These are phyloP conservation scores for Spheniscus mendiculus DNA, from an alignment of 2,113 vertebrate genomes.

Conservation along the genomic window DNA sequence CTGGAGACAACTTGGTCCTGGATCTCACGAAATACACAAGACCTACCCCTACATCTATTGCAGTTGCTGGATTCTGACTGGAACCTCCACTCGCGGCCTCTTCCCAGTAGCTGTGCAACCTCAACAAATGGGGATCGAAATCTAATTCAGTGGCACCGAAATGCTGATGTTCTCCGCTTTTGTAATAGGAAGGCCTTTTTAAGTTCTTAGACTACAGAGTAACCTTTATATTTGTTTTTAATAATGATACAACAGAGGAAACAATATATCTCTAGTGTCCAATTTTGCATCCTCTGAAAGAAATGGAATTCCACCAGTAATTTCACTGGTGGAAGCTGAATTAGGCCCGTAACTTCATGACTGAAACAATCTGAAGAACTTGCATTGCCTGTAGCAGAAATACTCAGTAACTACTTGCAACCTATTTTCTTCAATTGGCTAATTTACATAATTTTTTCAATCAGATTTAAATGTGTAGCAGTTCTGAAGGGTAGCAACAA, in stretches of 20 bases:
- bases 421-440: not conserved
- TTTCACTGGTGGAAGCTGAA: not conserved
- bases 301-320: not conserved
- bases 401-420: not conserved
- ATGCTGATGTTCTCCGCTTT: not conserved
- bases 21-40: not conserved
- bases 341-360: not conserved
- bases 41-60: not conserved
- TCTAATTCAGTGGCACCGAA: not conserved
- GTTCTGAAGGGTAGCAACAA: not conserved
- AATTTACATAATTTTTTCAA: not conserved
- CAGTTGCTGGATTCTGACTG: not conserved
- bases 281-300: not conserved
- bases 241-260: not conserved
- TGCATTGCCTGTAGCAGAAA: not conserved
- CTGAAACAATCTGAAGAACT: not conserved
- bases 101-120: not conserved
- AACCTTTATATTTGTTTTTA: not conserved
- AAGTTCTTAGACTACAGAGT: not conserved
- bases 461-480: not conserved
- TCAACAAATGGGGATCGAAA: not conserved
- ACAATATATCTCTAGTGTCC: not conserved
- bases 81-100: accelerated
- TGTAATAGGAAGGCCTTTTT: not conserved
- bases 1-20: not conserved